These are phyloP conservation scores for Noctua fimbriata DNA, from an alignment of 2,888 invertebrate genomes.

Conservation along the genomic window DNA sequence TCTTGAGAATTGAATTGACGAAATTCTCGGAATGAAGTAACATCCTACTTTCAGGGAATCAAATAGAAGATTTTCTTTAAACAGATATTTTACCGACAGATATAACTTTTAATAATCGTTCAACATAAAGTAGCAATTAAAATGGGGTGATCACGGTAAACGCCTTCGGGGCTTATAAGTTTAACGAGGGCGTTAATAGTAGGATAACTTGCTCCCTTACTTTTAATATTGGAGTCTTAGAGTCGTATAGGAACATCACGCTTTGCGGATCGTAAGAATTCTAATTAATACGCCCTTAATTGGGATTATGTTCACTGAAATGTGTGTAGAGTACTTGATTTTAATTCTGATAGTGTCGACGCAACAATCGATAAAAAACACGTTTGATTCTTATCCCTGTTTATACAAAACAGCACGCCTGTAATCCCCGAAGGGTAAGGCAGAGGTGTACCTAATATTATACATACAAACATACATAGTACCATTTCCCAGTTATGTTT, in stretches of 20 bases:
- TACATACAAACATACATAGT: too few species aligned
- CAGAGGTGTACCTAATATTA: too few species aligned
- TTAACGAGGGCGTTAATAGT: slow-evolving; percentile 48
- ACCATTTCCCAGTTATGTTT: too few species aligned
- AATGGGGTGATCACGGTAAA: slow-evolving; percentile 52
- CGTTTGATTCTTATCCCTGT: not conserved
- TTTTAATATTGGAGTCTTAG: slow-evolving; percentile 30
- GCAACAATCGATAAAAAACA: not conserved
- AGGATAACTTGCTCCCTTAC: slow-evolving; percentile 34
- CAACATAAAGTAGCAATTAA: slow-evolving; percentile 38
- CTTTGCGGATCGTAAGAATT: slow-evolving; percentile 24
- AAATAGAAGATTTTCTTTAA: slow-evolving; percentile 16
- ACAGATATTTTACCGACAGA: slow-evolving; percentile 14
- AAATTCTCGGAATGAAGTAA: not conserved
- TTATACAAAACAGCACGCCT: not conserved
- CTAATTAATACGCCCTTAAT: slow-evolving; percentile 12
- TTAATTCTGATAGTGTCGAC: not conserved
- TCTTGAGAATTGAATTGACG: not conserved
- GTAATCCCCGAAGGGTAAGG: too few species aligned
- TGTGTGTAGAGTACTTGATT: not conserved
- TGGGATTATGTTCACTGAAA: not conserved
- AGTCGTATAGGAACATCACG: slow-evolving; percentile 21
- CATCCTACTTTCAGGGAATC: not conserved
- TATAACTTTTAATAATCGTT: slow-evolving; percentile 43
- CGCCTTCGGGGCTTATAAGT: slow-evolving; percentile 42